Evolutionary conservation across 1,140 invertebrate genomes (phyloP).

Genomic region (Oscheius sp.): DNA sequence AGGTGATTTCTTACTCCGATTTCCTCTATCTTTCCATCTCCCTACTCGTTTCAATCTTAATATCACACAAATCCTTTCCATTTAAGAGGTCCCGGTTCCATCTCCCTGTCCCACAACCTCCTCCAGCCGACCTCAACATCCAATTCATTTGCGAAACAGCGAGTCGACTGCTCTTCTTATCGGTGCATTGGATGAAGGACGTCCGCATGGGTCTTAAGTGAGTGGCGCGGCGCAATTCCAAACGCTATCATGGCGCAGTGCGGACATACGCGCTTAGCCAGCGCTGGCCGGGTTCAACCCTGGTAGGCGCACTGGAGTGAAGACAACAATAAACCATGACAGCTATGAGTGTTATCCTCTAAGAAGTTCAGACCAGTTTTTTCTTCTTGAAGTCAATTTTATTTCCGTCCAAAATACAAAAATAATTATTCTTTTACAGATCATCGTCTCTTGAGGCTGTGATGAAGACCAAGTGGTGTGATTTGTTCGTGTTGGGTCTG

Average conservation of each 20-base stretch:
- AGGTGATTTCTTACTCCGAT: not conserved
- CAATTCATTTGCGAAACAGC: conserved; percentile 89
- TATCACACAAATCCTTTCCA: not conserved
- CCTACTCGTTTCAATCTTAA: not conserved
- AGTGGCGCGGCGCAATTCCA: not conserved
- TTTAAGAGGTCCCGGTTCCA: conserved; percentile 69
- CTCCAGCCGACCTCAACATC: conserved; percentile 77
- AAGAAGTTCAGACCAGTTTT: conserved; percentile 4
- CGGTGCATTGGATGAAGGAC: conserved; percentile 80
- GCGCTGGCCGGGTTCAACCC: not conserved
- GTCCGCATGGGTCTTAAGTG: conserved; percentile 61
- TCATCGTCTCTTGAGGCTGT: conserved; percentile 74
- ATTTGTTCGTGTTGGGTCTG: conserved; percentile 84
- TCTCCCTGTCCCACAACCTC: conserved; percentile 76
- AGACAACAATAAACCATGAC: not conserved
- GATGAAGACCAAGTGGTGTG: conserved; percentile 83
- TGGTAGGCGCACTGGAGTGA: conserved; percentile 2
- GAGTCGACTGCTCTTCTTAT: conserved; percentile 79
- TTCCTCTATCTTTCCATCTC: not conserved
- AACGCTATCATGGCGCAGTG: not conserved
- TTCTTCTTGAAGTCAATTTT: not conserved
- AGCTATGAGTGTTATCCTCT: conserved; percentile 2
- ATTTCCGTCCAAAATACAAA: not conserved
- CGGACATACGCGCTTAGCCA: not conserved
- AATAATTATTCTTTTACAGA: conserved; percentile 64